Conservation (phyloP, 2,888 invertebrate species). For the Chymomyza amoena region DNA sequence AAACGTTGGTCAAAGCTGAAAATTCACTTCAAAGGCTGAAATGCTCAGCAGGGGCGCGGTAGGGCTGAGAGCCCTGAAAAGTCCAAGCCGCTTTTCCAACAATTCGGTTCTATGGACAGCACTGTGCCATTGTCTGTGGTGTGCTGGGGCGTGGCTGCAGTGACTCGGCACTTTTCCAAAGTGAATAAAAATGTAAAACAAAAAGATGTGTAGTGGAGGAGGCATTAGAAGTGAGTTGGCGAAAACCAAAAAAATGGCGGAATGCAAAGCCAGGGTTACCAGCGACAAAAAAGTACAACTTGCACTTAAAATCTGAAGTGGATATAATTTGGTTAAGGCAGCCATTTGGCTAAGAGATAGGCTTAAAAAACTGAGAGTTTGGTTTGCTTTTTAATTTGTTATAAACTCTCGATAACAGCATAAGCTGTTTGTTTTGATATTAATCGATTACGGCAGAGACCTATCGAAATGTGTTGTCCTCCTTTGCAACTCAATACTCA, state of each 20-base stretch:
- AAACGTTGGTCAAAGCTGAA: slow-evolving; percentile 50
- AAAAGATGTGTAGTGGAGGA: background rate
- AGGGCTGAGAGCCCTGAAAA: background rate
- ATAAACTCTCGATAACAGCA: no score
- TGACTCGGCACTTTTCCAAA: background rate
- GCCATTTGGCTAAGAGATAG: slow-evolving; percentile 24
- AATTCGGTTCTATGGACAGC: slow-evolving; percentile 21
- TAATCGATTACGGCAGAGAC: no score
- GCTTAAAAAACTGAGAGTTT: background rate
- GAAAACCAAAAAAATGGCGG: background rate
- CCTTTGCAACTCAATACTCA: no score
- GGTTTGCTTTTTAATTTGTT: background rate
- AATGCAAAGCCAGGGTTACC: background rate
- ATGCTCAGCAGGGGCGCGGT: slow-evolving; percentile 17
- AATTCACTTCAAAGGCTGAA: slow-evolving; percentile 54
- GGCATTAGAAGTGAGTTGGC: slow-evolving; percentile 9
- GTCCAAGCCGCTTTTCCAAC: slow-evolving; percentile 16
- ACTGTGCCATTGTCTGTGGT: slow-evolving; percentile 45
- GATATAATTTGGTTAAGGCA: background rate
- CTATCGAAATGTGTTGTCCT: no score
- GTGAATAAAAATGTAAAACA: slow-evolving; percentile 1
- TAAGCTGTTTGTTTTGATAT: no score
- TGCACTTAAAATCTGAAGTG: slow-evolving; percentile 12
- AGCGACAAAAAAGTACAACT: slow-evolving; percentile 6
- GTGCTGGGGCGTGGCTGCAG: background rate